A percentile compares a stretch with the other conserved stretches of the same genome.
phyloP scores from a whole-genome alignment of 2,888 invertebrate genomes.

The Spodoptera picta region DNA sequence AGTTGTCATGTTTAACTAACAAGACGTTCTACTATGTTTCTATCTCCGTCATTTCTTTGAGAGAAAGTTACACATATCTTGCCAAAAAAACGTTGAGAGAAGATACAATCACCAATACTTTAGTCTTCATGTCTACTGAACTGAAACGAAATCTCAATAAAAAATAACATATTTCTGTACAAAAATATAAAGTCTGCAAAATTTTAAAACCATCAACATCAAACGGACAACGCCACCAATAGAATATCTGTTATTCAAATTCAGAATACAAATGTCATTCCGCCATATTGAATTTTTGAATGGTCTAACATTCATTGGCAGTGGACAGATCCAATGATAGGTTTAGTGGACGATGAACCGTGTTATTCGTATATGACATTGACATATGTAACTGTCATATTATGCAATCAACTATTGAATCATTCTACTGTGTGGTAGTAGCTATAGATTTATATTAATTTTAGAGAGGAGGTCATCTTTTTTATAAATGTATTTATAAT shows the following conservation, averaged over 20 bases:
- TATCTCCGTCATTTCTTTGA: too few species aligned
- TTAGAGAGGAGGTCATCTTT: too few species aligned
- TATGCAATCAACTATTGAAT: slow-evolving; percentile 11
- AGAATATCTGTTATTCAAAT: slow-evolving; percentile 30
- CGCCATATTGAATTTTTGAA: slow-evolving; percentile 40
- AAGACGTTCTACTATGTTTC: too few species aligned
- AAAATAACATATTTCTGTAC: too few species aligned
- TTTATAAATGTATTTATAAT: too few species aligned
- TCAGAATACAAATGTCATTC: slow-evolving; percentile 26
- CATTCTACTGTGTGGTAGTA: background rate
- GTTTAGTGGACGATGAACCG: slow-evolving; percentile 6
- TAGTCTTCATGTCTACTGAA: too few species aligned
- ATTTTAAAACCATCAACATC: slow-evolving; percentile 8
- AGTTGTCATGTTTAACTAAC: too few species aligned
- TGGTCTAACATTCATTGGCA: slow-evolving; percentile 27
- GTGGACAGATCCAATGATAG: slow-evolving; percentile 27
- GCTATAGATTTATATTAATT: too few species aligned
- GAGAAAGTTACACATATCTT: too few species aligned
- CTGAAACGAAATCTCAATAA: too few species aligned
- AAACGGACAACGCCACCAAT: slow-evolving; percentile 11
- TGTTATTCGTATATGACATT: slow-evolving; percentile 14
- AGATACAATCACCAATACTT: too few species aligned
- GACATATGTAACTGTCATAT: slow-evolving; percentile 4
- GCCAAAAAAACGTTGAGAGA: too few species aligned
- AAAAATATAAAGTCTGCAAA: background rate